Conservation (phyloP, 2,797 vertebrate species). For the Microctenopoma lineatum region DNA sequence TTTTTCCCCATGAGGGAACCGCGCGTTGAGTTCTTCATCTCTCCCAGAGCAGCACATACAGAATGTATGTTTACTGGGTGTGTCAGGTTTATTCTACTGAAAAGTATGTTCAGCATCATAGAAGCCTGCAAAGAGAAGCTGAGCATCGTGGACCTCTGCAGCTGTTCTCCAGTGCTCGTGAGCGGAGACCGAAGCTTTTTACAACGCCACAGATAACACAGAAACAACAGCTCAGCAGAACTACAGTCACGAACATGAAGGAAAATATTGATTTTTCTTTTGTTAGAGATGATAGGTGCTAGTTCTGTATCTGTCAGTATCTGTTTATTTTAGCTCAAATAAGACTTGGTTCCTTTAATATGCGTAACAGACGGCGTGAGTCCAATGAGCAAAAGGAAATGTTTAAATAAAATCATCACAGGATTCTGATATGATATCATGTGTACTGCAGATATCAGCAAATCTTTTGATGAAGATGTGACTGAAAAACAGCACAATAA, state of each 20-base stretch:
- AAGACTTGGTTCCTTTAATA: conserved; percentile 23
- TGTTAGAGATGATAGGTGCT: conserved; percentile 2
- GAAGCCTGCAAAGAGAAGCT: neutral
- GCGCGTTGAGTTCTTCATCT: conserved; percentile 16
- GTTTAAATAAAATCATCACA: conserved; percentile 32
- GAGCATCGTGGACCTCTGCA: conserved; percentile 5
- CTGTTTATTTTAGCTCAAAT: conserved; percentile 11
- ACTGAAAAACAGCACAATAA: neutral
- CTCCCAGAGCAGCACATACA: conserved; percentile 6
- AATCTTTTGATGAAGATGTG: conserved; percentile 7
- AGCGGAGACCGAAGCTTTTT: conserved; percentile 2
- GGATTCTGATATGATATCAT: conserved; percentile 11
- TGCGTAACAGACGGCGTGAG: conserved; percentile 5
- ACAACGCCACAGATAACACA: neutral
- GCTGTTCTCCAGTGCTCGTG: conserved; percentile 1
- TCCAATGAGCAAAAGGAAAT: conserved; percentile 8
- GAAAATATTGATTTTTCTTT: neutral
- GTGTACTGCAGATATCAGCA: conserved; percentile 3
- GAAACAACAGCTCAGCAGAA: neutral
- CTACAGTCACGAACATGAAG: conserved; percentile 12
- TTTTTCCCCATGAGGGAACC: conserved; percentile 44
- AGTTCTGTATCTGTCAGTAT: conserved; percentile 31
- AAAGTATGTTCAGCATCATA: neutral
- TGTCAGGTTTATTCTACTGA: conserved; percentile 22
- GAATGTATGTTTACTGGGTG: conserved; percentile 29